Base-by-base conservation (phyloP, 2,113 vertebrate genomes). In the Sebastes schlegelii region DNA sequence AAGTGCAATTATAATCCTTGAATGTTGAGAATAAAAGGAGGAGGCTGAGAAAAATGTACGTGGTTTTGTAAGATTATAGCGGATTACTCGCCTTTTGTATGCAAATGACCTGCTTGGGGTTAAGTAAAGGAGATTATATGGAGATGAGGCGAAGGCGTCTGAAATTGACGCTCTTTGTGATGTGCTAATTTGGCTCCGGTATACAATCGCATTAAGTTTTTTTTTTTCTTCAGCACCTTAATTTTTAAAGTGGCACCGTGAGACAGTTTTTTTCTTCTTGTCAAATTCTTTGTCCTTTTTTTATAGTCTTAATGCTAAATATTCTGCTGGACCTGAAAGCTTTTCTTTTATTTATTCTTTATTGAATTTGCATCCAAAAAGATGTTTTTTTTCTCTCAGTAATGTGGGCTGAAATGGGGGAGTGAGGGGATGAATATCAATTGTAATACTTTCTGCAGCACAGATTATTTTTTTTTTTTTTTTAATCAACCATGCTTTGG, bases 1-100 rank as follows among this genome's bases (percentile, higher is more conserved):
- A 95, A 94, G 94, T 94, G 93, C 92, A 93, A 90, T 94, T 89
- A 83, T 83, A 84, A 91, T 89, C 79, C 76, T 26, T 79, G 87
- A 89, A 89, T 92, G 87, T 86, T 86, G 43, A 77, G 80, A 86
- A 92, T 91, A 92, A 91, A 26, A 84, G 48, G 34, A 76, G 69
- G 45, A 79, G 77, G 62, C 75, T 77, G 88, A 52, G 81, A 89
- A 70, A 26, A 82, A 85, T 80, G 49, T 75, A 80, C 69, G 84
- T 89, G 82, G 26, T 91, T 91, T 89, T 75, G 71, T 85, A 48
- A 78, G 63, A 83, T 83, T 71, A 85, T 73, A 68, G 65, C 45
- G 80, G 84, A 83, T 76, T 74, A 83, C 58, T 86, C 62, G 70
- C 83, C 82, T 91, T 92, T 89, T 91, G 83, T 92, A 91, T 92